Evolutionary conservation across 2,888 invertebrate genomes (phyloP).

Genomic region (Maniola hyperantus): DNA sequence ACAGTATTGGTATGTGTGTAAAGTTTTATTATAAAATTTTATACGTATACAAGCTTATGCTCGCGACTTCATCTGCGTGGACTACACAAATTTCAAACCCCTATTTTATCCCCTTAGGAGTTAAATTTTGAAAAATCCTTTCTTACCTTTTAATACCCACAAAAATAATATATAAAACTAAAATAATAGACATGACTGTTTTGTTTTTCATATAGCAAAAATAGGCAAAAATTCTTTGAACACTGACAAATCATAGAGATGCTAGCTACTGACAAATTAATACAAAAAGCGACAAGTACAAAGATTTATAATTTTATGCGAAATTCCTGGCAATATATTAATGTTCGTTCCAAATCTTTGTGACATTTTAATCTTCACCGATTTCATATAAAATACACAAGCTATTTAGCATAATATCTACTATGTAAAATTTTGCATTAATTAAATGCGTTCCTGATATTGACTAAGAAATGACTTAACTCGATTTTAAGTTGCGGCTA

Average conservation of each 20-base stretch:
- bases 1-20: conserved; percentile 17
- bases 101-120: no score
- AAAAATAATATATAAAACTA: not conserved
- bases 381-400: conserved; percentile 2
- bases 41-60: not conserved
- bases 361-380: conserved; percentile 18
- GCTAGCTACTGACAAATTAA: conserved; percentile 18
- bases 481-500: no score
- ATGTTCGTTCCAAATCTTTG: conserved; percentile 15
- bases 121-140: no score
- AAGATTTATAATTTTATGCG: conserved; percentile 17
- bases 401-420: not conserved
- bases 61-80: not conserved
- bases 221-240: conserved; percentile 2
- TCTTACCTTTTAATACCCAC: not conserved
- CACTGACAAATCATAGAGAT: conserved; percentile 15
- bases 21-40: conserved; percentile 16
- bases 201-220: not conserved
- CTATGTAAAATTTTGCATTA: not conserved
- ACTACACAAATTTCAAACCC: no score
- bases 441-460: not conserved
- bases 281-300: conserved; percentile 16
- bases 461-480: not conserved
- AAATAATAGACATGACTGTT: not conserved
- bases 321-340: conserved; percentile 20